Evolutionary conservation across 2,888 invertebrate genomes (phyloP).

Genomic region (Xanthia togata): DNA sequence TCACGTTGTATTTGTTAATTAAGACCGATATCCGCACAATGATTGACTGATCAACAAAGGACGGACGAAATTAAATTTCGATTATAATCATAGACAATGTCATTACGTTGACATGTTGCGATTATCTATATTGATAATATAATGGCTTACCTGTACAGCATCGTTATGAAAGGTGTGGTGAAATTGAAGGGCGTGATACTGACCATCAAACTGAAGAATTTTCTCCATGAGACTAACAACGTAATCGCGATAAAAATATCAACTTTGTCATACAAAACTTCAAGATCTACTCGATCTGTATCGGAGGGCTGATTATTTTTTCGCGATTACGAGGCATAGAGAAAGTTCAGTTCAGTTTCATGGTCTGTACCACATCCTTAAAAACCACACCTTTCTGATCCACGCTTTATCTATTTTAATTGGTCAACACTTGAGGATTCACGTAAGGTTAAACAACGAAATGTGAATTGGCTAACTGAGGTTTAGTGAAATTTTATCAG

Average conservation of each 20-base stretch:
- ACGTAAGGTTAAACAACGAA: not conserved
- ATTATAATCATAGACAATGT: slow-evolving; percentile 33
- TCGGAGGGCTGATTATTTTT: no score
- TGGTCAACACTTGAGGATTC: not conserved
- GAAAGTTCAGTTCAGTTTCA: no score
- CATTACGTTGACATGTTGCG: not conserved
- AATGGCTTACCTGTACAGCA: not conserved
- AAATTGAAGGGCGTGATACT: not conserved
- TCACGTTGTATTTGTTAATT: slow-evolving; percentile 65
- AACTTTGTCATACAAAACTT: no score
- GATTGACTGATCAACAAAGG: slow-evolving; percentile 61
- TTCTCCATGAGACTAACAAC: no score
- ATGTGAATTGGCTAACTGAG: no score
- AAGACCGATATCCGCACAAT: slow-evolving; percentile 42
- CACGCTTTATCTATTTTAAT: not conserved
- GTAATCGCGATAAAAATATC: no score
- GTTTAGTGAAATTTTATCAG: no score
- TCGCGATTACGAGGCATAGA: no score
- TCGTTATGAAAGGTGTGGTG: not conserved
- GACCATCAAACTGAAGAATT: not conserved
- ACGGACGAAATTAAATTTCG: slow-evolving; percentile 33
- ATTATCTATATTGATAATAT: not conserved
- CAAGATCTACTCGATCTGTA: no score
- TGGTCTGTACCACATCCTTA: no score
- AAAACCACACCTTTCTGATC: no score